Conservation (phyloP, 2,888 invertebrate species). For the Galeopsomyia nigrocyanea region DNA sequence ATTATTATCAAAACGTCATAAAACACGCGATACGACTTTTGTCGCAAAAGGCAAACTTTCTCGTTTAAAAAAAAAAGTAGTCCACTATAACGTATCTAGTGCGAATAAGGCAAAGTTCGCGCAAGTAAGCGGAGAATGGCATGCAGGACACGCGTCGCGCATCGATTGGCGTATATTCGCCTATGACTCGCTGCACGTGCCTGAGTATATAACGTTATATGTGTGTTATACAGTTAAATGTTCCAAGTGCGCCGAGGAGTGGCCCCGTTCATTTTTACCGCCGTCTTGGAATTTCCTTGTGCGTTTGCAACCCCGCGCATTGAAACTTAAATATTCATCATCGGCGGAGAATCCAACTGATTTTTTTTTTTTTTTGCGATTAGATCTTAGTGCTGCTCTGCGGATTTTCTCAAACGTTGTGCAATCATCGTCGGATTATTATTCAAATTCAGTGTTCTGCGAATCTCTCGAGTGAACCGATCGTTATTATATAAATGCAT, state of each 20-base stretch:
- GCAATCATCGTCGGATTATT: not conserved
- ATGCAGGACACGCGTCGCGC: slow-evolving; percentile 10
- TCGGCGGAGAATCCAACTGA: too few relatives aligned
- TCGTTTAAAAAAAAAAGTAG: slow-evolving; percentile 2
- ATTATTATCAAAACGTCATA: not conserved
- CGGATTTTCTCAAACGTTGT: slow-evolving; percentile 30
- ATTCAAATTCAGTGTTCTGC: not conserved
- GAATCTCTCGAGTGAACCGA: not conserved
- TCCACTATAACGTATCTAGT: not conserved
- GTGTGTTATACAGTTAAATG: not conserved
- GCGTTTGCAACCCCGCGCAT: not conserved
- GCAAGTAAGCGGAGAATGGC: not conserved
- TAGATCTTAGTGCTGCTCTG: not conserved
- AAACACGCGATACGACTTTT: too few relatives aligned
- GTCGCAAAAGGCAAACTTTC: not conserved
- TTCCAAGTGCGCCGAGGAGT: slow-evolving; percentile 19
- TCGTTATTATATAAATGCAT: not conserved
- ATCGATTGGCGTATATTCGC: slow-evolving; percentile 13
- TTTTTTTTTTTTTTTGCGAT: slow-evolving; percentile 9
- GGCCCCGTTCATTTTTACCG: slow-evolving; percentile 13
- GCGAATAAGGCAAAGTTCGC: not conserved
- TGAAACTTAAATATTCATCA: not conserved
- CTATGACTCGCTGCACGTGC: not conserved
- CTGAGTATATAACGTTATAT: not conserved
- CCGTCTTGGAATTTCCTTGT: not conserved